Evolutionary conservation across 2,113 vertebrate species (phyloP).

Genomic region (Eulemur macaco): DNA sequence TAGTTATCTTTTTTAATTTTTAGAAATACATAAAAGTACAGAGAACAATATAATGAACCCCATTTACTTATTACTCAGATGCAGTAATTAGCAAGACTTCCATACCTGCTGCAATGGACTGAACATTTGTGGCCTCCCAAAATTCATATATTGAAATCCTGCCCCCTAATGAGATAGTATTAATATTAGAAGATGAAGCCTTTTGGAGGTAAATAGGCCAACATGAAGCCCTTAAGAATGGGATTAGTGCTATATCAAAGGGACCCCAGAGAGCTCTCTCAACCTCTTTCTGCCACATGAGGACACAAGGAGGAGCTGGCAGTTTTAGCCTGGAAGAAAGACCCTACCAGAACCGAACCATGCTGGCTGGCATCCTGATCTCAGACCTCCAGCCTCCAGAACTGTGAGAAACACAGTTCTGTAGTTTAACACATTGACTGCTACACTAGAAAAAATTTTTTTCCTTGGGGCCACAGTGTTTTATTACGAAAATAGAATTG

Average conservation of each 20-base stretch:
- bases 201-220: background rate
- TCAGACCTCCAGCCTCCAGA: background rate
- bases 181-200: background rate
- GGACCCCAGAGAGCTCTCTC: background rate
- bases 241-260: background rate
- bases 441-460: too few relatives aligned
- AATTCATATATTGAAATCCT: background rate
- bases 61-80: background rate
- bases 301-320: background rate
- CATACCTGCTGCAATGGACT: background rate
- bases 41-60: background rate
- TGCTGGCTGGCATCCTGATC: background rate
- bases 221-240: background rate
- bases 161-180: background rate
- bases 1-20: background rate
- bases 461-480: too few relatives aligned
- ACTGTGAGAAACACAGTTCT: background rate
- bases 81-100: background rate
- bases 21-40: slow-evolving; percentile 15
- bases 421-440: too few relatives aligned
- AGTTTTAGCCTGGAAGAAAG: background rate
- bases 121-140: background rate
- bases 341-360: background rate
- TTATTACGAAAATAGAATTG: too few relatives aligned
- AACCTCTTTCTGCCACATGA: background rate